Conservation (phyloP, 2,888 invertebrate species). For the Xylota sylvarum region DNA sequence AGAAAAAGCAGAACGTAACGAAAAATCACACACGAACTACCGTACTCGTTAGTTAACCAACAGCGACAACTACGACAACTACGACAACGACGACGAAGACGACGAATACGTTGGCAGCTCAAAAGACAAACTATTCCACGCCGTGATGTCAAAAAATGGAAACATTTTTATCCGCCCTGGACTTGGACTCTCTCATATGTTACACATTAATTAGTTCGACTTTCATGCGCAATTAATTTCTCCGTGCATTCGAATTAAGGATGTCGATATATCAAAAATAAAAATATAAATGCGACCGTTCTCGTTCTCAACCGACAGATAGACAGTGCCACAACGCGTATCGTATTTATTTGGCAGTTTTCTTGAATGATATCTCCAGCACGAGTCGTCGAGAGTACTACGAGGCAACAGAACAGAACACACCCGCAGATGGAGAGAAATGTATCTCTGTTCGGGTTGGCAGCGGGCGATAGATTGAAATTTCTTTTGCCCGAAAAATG, state of each 20-base stretch:
- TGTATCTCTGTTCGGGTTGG: slow-evolving; percentile 59
- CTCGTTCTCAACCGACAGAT: slow-evolving; percentile 37
- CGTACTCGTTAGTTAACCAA: slow-evolving; percentile 31
- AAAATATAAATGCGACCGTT: slow-evolving; percentile 55
- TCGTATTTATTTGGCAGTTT: slow-evolving; percentile 77
- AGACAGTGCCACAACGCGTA: slow-evolving; percentile 70
- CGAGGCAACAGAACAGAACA: too few species aligned
- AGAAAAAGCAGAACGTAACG: background rate
- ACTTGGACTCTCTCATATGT: slow-evolving; percentile 71
- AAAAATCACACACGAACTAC: background rate
- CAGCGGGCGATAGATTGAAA: slow-evolving; percentile 64
- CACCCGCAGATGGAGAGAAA: slow-evolving; percentile 40
- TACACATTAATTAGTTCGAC: slow-evolving; percentile 76
- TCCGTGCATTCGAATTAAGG: slow-evolving; percentile 75
- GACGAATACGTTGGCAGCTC: slow-evolving; percentile 16
- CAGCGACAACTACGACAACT: background rate
- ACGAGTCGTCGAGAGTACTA: slow-evolving; percentile 27
- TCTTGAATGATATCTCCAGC: slow-evolving; percentile 68
- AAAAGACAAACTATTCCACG: slow-evolving; percentile 47
- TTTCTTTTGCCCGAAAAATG: slow-evolving; percentile 60
- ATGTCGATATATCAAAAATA: slow-evolving; percentile 74
- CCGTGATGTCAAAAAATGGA: slow-evolving; percentile 47
- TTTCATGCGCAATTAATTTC: slow-evolving; percentile 76
- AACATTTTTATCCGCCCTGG: slow-evolving; percentile 53
- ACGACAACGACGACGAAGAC: background rate